phyloP scores from a whole-genome alignment of 2,113 vertebrate genomes.

The Thamnophis sirtalis region DNA sequence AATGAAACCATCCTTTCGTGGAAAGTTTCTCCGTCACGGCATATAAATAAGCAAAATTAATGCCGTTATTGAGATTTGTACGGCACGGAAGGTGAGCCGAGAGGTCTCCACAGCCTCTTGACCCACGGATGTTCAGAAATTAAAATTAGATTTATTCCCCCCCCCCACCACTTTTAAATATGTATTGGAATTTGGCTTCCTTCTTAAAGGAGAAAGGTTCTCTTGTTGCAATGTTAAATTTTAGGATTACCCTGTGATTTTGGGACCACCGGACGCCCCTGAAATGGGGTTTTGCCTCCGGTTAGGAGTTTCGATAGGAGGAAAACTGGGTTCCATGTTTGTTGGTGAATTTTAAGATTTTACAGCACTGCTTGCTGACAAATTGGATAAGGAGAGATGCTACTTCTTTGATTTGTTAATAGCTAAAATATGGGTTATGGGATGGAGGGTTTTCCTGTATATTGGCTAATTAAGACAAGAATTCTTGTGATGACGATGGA shows the following conservation, averaged over 20 bases:
- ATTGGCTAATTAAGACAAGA: background rate
- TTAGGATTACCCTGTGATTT: background rate
- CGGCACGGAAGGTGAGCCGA: background rate
- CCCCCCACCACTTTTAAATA: background rate
- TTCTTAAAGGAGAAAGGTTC: background rate
- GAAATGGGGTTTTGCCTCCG: background rate
- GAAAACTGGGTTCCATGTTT: background rate
- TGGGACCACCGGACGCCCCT: background rate
- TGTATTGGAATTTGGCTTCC: background rate
- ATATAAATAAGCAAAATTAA: slow-evolving; percentile 28
- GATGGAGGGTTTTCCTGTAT: background rate
- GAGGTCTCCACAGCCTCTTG: background rate
- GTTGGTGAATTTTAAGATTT: background rate
- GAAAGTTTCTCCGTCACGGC: slow-evolving; percentile 42
- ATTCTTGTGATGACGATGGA: background rate
- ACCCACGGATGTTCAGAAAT: background rate
- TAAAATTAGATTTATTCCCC: background rate
- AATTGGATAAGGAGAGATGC: background rate
- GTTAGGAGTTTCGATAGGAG: background rate
- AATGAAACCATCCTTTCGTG: slow-evolving; percentile 42
- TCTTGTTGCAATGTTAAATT: background rate
- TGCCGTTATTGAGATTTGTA: slow-evolving; percentile 53
- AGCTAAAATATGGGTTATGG: background rate
- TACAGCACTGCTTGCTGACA: background rate
- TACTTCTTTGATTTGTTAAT: background rate